phyloP scores from a whole-genome alignment of 2,113 vertebrate species.

The Rhinoptilus africanus region DNA sequence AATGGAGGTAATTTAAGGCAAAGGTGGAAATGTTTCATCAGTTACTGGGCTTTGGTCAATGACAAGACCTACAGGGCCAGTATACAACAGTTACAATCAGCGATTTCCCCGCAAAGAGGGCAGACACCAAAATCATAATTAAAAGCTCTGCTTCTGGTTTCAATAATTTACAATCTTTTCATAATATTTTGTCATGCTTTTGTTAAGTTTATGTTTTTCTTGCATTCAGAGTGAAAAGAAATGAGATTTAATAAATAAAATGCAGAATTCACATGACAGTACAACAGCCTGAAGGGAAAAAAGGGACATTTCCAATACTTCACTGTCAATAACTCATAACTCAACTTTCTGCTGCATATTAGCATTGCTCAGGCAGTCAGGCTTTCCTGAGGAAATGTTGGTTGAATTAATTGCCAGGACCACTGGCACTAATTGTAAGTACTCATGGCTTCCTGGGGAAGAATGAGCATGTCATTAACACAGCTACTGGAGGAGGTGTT shows the following conservation, averaged over 20 bases:
- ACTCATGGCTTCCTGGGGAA: not conserved
- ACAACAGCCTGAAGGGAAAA: not conserved
- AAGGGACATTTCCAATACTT: not conserved
- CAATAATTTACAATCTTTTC: not conserved
- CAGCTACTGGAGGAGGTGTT: not conserved
- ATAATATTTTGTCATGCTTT: not conserved
- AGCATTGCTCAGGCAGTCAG: not conserved
- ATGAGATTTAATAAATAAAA: not conserved
- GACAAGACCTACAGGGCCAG: not conserved
- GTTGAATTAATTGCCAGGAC: constrained; percentile 5
- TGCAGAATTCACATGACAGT: not conserved
- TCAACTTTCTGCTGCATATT: not conserved
- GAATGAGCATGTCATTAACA: not conserved
- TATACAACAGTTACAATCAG: not conserved
- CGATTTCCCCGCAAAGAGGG: fast-evolving
- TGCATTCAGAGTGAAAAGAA: not conserved
- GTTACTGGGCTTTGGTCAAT: not conserved
- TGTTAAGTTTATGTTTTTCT: not conserved
- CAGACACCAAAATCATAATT: not conserved
- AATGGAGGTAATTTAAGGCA: not conserved
- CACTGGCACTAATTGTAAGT: not conserved
- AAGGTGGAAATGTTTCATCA: not conserved
- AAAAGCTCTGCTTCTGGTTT: not conserved
- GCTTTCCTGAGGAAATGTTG: constrained; percentile 4
- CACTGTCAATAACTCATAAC: not conserved